These are phyloP conservation scores for Euclidia mi DNA, from an alignment of 2,888 invertebrate genomes.

Conservation along the genomic window DNA sequence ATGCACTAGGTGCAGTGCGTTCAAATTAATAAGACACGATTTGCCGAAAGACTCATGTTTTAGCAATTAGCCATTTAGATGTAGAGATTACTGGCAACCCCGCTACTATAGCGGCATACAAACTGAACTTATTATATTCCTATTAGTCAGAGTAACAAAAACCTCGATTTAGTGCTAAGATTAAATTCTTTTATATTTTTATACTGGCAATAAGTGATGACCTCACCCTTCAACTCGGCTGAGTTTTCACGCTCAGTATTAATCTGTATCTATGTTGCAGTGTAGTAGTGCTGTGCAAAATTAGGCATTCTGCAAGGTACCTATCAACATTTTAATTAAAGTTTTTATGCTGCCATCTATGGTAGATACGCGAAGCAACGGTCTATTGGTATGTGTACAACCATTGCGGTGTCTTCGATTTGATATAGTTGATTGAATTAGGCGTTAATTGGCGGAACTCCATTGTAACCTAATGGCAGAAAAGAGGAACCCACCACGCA, in stretches of 20 bases:
- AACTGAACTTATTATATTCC: background rate
- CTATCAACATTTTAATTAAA: no score
- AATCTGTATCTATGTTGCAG: slow-evolving; percentile 13
- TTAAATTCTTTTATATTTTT: slow-evolving; percentile 51
- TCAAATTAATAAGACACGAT: slow-evolving; percentile 5
- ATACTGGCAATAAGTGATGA: slow-evolving; percentile 33
- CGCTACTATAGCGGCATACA: background rate
- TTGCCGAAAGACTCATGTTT: background rate
- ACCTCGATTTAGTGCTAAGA: slow-evolving; percentile 24
- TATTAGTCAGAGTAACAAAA: slow-evolving; percentile 43
- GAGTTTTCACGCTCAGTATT: slow-evolving; percentile 20
- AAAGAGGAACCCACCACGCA: no score
- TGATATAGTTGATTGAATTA: no score
- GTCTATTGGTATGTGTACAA: no score
- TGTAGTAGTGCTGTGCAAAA: background rate
- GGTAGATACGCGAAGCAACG: no score
- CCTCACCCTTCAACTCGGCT: slow-evolving; percentile 19
- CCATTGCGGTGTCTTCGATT: no score
- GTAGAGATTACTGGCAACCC: slow-evolving; percentile 13
- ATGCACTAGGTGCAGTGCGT: background rate
- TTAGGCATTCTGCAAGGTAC: no score
- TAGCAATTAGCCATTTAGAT: slow-evolving; percentile 13
- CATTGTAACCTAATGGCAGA: no score
- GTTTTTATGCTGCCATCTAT: no score
- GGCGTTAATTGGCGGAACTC: no score